A percentile compares a stretch with the other conserved stretches of the same genome.
Conservation (phyloP, 2,797 vertebrate genomes). For the Chromis chromis region DNA sequence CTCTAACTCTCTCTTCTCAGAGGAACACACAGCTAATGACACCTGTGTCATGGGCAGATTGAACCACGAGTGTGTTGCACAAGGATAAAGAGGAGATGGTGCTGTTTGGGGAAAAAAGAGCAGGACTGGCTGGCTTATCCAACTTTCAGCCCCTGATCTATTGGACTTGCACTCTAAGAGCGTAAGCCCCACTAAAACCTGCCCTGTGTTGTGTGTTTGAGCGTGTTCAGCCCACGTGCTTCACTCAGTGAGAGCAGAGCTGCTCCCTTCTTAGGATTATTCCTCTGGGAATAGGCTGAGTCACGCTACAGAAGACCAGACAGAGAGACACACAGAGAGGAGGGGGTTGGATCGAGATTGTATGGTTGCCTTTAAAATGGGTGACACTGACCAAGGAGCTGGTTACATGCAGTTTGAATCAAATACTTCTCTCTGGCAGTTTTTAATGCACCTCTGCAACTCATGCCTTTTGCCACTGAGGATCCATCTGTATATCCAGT, state of each 20-base stretch:
- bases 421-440: neutral
- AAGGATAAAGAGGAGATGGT: neutral
- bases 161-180: conserved; percentile 55
- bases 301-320: conserved; percentile 71
- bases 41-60: neutral
- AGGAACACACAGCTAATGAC: conserved; percentile 3
- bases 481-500: conserved; percentile 14
- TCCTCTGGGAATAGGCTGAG: conserved; percentile 79
- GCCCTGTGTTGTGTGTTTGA: conserved; percentile 61
- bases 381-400: conserved; percentile 26
- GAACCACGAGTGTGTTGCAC: conserved; percentile 1
- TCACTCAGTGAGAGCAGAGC: conserved; percentile 57
- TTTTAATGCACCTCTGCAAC: conserved; percentile 18
- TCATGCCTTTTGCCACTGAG: conserved; percentile 17
- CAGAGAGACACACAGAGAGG: conserved; percentile 28
- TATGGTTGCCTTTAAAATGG: conserved; percentile 29
- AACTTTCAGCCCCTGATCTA: conserved; percentile 58
- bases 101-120: conserved; percentile 8
- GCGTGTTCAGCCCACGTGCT: conserved; percentile 71
- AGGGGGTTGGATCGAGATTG: conserved; percentile 17
- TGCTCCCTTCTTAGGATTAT: conserved; percentile 76
- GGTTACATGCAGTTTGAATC: conserved; percentile 41
- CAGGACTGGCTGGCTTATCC: conserved; percentile 45
- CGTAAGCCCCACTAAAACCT: conserved; percentile 74
- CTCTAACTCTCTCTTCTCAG: neutral